Conservation (phyloP, 2,888 invertebrate genomes). For the Hypolimnas misippus region DNA sequence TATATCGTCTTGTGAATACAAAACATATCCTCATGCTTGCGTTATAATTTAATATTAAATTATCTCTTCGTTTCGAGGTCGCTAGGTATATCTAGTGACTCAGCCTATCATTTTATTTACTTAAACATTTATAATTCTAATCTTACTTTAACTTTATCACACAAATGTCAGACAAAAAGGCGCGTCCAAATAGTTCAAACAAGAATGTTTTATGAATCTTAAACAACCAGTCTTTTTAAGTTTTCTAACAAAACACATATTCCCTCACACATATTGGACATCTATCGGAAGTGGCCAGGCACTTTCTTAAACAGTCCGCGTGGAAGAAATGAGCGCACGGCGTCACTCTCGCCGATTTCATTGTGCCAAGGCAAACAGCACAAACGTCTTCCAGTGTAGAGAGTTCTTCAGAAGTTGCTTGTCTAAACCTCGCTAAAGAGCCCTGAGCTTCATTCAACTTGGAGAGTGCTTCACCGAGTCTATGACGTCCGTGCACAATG, state of each 20-base stretch:
- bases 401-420: constrained; percentile 87
- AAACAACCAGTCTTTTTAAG: constrained; percentile 60
- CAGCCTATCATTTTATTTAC: constrained; percentile 15
- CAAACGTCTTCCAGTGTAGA: constrained; percentile 89
- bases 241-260: constrained; percentile 77
- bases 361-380: constrained; percentile 88
- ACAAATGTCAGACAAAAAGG: constrained; percentile 21
- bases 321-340: constrained; percentile 93
- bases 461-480: constrained; percentile 80
- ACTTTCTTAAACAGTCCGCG: constrained; percentile 89
- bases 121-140: constrained; percentile 6
- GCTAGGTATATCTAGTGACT: constrained; percentile 9
- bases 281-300: constrained; percentile 87
- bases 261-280: constrained; percentile 91
- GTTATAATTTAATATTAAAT: constrained; percentile 4
- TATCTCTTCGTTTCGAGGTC: background rate
- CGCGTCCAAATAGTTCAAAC: constrained; percentile 1
- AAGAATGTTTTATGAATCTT: constrained; percentile 34
- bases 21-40: background rate
- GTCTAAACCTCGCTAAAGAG: constrained; percentile 85
- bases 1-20: background rate
- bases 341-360: constrained; percentile 89
- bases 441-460: constrained; percentile 85
- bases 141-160: constrained; percentile 21
- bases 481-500: constrained; percentile 86